Evolutionary conservation across 2,888 invertebrate genomes (phyloP).

Genomic region (Ferdinandea cuprea): DNA sequence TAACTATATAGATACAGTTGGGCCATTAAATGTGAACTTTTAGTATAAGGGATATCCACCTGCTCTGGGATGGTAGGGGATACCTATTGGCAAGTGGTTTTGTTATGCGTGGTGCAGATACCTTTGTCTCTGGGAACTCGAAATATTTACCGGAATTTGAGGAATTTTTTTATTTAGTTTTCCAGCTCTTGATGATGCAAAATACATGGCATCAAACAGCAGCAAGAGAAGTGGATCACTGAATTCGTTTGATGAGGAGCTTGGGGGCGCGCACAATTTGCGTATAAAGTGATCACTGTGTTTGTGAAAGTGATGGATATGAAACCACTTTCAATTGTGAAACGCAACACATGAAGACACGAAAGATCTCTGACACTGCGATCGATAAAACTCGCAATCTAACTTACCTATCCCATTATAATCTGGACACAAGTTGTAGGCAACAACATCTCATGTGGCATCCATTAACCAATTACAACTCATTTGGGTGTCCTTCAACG

Average conservation of each 20-base stretch:
- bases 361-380: no score
- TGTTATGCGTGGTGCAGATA: background rate
- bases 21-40: background rate
- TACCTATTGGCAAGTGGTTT: background rate
- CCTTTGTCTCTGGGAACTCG: background rate
- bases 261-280: no score
- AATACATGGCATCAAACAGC: no score
- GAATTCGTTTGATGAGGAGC: no score
- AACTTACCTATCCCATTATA: constrained; percentile 10
- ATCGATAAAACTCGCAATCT: background rate
- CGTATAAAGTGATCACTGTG: no score
- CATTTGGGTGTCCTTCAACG: constrained; percentile 66
- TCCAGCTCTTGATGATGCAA: background rate
- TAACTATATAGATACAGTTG: background rate
- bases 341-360: no score
- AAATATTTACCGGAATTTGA: background rate
- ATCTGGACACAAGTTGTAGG: constrained; percentile 21
- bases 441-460: constrained; percentile 28
- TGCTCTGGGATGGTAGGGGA: background rate
- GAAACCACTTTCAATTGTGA: no score
- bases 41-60: background rate
- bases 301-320: no score
- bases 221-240: no score
- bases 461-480: constrained; percentile 58
- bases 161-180: background rate